Evolutionary conservation across 2,888 invertebrate species (phyloP), one percentile per base, ranked within the genome.

Genomic region (Machimus rusticus): DNA sequence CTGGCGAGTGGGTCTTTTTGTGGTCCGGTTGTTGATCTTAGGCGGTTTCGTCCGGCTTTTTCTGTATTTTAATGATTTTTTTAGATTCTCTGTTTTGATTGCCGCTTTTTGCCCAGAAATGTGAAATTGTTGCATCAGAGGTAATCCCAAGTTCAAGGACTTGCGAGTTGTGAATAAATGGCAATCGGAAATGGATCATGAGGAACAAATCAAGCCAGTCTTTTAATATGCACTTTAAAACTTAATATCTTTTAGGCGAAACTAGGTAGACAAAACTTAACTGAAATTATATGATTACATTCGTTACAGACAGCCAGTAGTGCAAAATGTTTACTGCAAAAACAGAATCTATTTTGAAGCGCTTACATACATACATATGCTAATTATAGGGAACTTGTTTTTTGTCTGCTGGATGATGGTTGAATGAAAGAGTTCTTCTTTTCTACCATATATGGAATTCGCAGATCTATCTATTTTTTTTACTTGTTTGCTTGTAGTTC

Each of bases 21-120:
- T 51, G 23, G 79, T 79, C 51, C 79, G 79, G 79, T 79, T 79
- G 79, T 79, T 79, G 79, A 79, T 79, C 79, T 79, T 51, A 79
- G 66, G 66, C 66, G 66, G 66, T 66, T 66, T 66, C 66, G 23
- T 66, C 66, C 66, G 66, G 66, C 66, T 66, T 66, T 51, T 66
- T 66, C 66, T 66, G 66, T 66, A 66, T 66, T 66, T 66, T 66
- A 66, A 66, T 66, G 66, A 66, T 66, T 66, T 66, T 66, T 66
- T 51, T 51, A 51, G 28, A 23, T 66, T 66, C 23, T 66, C 66
- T 66, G 66, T 66, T 66, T 66, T 66, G 66, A 66, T 51, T 66
- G 66, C 66, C 66, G 66, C 66, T 66, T 66, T 66, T 66, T 66
- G 66, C 66, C 66, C 8, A 66, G 66, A 66, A 66, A 66, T 66